phyloP scores from a whole-genome alignment of 1,140 invertebrate genomes.

The Drosophila aff. region DNA sequence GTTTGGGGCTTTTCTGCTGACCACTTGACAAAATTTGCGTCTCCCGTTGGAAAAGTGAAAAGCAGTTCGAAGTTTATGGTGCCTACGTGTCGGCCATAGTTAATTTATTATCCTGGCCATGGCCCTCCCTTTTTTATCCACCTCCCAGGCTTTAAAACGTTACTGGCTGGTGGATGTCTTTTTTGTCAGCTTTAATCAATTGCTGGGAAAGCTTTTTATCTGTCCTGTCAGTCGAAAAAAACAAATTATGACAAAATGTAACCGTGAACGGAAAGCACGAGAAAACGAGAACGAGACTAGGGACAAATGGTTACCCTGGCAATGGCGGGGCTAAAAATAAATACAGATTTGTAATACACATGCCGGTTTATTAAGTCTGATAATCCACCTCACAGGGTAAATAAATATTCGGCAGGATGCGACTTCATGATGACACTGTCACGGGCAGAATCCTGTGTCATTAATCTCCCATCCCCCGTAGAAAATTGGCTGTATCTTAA shows the following conservation, averaged over 20 bases:
- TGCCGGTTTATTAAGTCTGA: conserved; percentile 21
- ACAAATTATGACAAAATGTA: conserved; percentile 68
- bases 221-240: conserved; percentile 47
- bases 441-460: conserved; percentile 32
- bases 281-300: not conserved
- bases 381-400: conserved; percentile 21
- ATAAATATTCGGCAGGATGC: conserved; percentile 23
- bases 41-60: conserved; percentile 35
- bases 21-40: conserved; percentile 66
- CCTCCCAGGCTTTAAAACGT: conserved; percentile 56
- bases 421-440: conserved; percentile 52
- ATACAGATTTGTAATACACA: conserved; percentile 24
- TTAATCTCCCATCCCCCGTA: conserved; percentile 40
- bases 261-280: not conserved
- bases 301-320: conserved; percentile 15
- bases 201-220: conserved; percentile 45
- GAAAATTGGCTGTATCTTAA: conserved; percentile 14
- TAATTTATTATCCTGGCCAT: conserved; percentile 69
- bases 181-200: conserved; percentile 75
- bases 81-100: conserved; percentile 74
- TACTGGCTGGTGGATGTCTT: conserved; percentile 49
- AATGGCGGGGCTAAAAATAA: conserved; percentile 34
- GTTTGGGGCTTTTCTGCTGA: conserved; percentile 44
- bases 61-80: conserved; percentile 67
- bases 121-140: conserved; percentile 13